These are phyloP conservation scores for Aelia acuminata DNA, from an alignment of 2,888 invertebrate species.

Conservation along the genomic window DNA sequence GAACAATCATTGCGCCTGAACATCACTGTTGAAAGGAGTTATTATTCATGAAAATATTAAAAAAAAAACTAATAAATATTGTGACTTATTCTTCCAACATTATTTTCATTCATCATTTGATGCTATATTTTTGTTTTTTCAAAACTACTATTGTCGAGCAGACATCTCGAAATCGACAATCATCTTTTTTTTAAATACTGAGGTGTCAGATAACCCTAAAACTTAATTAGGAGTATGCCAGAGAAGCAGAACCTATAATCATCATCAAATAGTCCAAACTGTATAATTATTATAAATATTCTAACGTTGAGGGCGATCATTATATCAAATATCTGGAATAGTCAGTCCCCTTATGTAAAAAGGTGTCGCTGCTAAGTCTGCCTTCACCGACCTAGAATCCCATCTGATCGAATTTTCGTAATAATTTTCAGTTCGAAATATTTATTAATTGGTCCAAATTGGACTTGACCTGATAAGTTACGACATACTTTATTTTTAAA, in stretches of 20 bases:
- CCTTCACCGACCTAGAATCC: background rate
- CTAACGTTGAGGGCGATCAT: background rate
- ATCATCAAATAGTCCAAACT: background rate
- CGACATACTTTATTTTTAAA: background rate
- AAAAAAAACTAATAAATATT: too few species aligned
- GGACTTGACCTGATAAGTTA: background rate
- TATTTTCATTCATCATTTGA: too few species aligned
- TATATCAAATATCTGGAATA: background rate
- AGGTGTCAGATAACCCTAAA: slow-evolving; percentile 4
- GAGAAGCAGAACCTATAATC: background rate
- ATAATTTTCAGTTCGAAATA: background rate
- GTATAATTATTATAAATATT: slow-evolving; percentile 25
- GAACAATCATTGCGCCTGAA: too few species aligned
- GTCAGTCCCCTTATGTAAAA: background rate
- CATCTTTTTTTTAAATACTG: background rate
- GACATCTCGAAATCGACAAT: background rate
- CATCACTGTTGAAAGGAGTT: too few species aligned
- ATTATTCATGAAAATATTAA: too few species aligned
- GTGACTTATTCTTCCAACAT: too few species aligned
- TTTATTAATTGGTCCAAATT: background rate
- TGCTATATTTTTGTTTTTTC: too few species aligned
- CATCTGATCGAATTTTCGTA: background rate
- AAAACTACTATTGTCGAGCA: too few species aligned
- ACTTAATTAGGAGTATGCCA: background rate
- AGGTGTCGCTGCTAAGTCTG: background rate